Evolutionary conservation across 2,888 invertebrate genomes (phyloP).

Genomic region (Drosophila hawaiiensis): DNA sequence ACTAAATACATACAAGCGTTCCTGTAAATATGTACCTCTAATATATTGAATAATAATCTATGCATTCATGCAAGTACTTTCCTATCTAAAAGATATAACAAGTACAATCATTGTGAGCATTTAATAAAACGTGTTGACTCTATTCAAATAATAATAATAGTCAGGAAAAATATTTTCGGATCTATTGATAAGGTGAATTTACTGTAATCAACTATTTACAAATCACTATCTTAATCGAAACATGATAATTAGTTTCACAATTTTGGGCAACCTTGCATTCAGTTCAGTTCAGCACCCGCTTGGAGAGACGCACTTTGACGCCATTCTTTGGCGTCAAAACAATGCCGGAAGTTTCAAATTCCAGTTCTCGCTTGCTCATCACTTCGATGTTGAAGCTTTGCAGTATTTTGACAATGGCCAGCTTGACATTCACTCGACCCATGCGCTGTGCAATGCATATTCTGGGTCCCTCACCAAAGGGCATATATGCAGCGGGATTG

Average conservation of each 20-base stretch:
- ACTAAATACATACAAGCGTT: conserved; percentile 31
- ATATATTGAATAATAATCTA: conserved; percentile 10
- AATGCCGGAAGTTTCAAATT: conserved; percentile 70
- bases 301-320: conserved; percentile 72
- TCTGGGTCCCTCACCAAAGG: conserved; percentile 85
- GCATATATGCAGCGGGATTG: conserved; percentile 81
- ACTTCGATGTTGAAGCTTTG: conserved; percentile 73
- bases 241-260: conserved; percentile 7
- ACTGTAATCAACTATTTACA: conserved; percentile 13
- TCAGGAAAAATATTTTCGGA: not conserved
- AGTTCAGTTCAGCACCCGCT: conserved; percentile 9
- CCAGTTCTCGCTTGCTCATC: conserved; percentile 67
- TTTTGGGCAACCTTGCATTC: not conserved
- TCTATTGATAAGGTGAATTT: conserved; percentile 24
- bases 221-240: conserved; percentile 7
- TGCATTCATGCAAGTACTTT: conserved; percentile 19
- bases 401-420: conserved; percentile 75
- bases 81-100: conserved; percentile 31
- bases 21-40: conserved; percentile 46
- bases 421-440: conserved; percentile 78
- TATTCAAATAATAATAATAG: conserved; percentile 22
- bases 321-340: conserved; percentile 74
- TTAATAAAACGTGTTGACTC: conserved; percentile 61
- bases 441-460: conserved; percentile 83
- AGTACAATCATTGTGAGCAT: conserved; percentile 54